Conservation (phyloP, 1,140 invertebrate species). For the Conus betulinus region DNA sequence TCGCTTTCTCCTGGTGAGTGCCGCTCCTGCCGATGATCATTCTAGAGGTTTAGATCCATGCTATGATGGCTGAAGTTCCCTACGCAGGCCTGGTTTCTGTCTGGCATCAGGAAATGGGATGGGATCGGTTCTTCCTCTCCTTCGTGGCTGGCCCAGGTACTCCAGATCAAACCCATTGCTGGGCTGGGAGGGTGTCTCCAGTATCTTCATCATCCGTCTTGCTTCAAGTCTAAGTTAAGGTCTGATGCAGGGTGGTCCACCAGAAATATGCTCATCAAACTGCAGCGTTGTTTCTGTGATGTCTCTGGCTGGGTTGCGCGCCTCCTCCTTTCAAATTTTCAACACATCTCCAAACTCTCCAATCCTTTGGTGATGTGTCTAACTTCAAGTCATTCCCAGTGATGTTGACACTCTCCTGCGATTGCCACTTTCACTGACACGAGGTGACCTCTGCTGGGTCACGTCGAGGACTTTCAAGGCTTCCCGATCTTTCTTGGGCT, state of each 20-base stretch:
- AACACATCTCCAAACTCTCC: neutral
- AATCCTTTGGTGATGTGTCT: neutral
- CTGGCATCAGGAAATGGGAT: conserved; percentile 19
- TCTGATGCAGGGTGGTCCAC: neutral
- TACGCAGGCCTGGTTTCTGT: neutral
- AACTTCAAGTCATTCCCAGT: neutral
- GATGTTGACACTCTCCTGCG: neutral
- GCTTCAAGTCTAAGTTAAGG: neutral
- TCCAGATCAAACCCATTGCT: neutral
- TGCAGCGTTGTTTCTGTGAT: neutral
- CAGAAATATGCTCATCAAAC: no score
- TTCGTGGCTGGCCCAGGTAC: conserved; percentile 14
- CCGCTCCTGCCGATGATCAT: neutral
- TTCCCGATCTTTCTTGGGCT: neutral
- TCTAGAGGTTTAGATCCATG: neutral
- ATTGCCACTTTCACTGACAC: neutral
- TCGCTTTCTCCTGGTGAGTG: neutral
- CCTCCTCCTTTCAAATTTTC: neutral
- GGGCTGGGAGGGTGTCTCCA: neutral
- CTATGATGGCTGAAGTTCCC: neutral
- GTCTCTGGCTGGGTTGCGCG: neutral
- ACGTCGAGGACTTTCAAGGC: neutral
- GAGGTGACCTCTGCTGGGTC: neutral
- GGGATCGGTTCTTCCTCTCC: neutral
- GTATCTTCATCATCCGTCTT: neutral